Conservation (phyloP, 2,797 vertebrate genomes). For the Micrastur ruficollis region DNA sequence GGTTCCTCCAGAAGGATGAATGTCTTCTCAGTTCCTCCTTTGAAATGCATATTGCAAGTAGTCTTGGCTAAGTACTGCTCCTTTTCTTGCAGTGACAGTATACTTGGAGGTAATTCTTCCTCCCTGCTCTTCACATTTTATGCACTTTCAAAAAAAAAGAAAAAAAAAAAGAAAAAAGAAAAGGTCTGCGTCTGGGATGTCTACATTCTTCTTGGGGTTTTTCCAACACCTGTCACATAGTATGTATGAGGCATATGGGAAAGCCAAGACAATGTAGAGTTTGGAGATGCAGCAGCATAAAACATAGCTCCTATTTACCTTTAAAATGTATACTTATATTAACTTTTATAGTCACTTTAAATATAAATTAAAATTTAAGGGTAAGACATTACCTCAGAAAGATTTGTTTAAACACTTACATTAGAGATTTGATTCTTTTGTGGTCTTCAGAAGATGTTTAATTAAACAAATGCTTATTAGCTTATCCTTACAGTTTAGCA, state of each 20-base stretch:
- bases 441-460: neutral
- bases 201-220: neutral
- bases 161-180: neutral
- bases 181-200: neutral
- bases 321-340: neutral
- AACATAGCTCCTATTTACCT: neutral
- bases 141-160: neutral
- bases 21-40: neutral
- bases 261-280: neutral
- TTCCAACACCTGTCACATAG: neutral
- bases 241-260: neutral
- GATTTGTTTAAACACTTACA: neutral
- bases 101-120: neutral
- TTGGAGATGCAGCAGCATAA: neutral
- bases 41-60: neutral
- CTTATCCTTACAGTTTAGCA: neutral
- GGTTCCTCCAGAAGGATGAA: neutral
- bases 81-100: neutral
- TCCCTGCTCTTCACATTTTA: neutral
- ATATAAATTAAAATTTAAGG: neutral
- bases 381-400: neutral
- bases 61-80: neutral
- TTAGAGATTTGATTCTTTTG: neutral
- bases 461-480: neutral
- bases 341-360: neutral